Evolutionary conservation across 92 coral and sea anemone species (phyloP).

Genomic region (Palythoa heliodiscus): DNA sequence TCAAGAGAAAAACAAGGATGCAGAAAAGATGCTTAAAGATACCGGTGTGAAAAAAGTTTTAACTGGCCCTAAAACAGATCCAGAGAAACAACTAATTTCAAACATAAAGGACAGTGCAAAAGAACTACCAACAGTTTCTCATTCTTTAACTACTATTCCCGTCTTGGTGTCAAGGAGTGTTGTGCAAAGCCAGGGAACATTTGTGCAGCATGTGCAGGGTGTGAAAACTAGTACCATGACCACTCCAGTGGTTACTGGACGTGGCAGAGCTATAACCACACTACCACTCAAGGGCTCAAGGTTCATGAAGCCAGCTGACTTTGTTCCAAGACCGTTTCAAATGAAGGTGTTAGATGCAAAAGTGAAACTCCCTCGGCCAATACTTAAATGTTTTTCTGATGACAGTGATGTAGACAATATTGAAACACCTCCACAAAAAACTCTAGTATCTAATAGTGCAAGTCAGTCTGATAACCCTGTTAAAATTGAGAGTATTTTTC

Average conservation of each 20-base stretch:
- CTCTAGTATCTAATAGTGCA: neutral
- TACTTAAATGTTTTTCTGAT: conserved; percentile 32
- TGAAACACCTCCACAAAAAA: conserved; percentile 7
- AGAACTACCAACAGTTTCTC: neutral
- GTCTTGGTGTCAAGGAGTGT: neutral
- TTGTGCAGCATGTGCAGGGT: neutral
- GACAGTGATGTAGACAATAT: conserved; percentile 15
- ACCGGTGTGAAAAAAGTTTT: neutral
- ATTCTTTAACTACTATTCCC: neutral
- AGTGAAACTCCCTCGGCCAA: conserved; percentile 11
- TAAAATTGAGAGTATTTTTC: conserved; percentile 18
- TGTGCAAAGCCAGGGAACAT: conserved; percentile 2
- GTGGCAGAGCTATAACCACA: neutral
- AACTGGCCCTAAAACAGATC: neutral
- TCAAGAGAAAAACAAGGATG: neutral
- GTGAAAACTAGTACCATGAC: neutral
- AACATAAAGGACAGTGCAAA: neutral
- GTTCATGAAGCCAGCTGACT: conserved; percentile 38
- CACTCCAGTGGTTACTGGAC: neutral
- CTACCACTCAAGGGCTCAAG: conserved; percentile 8
- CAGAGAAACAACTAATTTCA: neutral
- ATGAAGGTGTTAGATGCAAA: conserved; percentile 40
- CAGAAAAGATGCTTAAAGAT: neutral
- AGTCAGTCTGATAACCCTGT: neutral
- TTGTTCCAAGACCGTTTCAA: conserved; percentile 42